A percentile compares a stretch with the other conserved stretches of the same genome.
phyloP scores from a whole-genome alignment of 1,140 invertebrate species.

The Oscheius sp. region DNA sequence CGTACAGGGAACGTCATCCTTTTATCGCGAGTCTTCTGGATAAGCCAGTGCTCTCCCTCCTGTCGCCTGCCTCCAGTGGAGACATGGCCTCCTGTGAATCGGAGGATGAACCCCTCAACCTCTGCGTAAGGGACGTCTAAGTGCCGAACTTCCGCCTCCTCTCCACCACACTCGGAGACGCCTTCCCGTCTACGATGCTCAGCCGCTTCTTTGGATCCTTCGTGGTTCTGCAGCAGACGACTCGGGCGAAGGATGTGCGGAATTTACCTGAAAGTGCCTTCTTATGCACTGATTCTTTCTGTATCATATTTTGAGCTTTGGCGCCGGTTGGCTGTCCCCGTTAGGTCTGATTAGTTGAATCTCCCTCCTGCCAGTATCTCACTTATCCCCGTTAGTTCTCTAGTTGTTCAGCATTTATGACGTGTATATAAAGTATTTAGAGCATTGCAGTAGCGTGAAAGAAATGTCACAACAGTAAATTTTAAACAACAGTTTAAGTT shows the following conservation, averaged over 20 bases:
- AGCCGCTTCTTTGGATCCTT: not conserved
- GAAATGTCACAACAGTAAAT: no score
- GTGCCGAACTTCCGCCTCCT: no score
- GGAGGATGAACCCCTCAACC: not conserved
- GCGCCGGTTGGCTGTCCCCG: no score
- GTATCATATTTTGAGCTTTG: no score
- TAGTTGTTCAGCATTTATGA: no score
- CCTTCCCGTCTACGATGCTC: not conserved
- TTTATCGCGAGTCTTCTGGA: slow-evolving; percentile 16
- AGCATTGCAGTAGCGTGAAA: no score
- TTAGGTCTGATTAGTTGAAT: no score
- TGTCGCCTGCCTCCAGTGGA: not conserved
- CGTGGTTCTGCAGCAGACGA: slow-evolving; percentile 17
- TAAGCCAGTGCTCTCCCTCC: not conserved
- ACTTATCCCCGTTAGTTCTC: no score
- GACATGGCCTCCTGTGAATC: not conserved
- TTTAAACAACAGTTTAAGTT: no score
- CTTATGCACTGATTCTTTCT: no score
- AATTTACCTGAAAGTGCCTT: slow-evolving; percentile 21
- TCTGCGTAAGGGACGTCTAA: not conserved
- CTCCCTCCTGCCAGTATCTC: no score
- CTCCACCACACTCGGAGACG: not conserved
- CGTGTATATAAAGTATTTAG: no score
- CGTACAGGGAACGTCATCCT: slow-evolving; percentile 17
- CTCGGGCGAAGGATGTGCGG: slow-evolving; percentile 23